Conservation (phyloP, 37 sponge, comb jelly and placozoan genomes). For the Oscarella lobularis region DNA sequence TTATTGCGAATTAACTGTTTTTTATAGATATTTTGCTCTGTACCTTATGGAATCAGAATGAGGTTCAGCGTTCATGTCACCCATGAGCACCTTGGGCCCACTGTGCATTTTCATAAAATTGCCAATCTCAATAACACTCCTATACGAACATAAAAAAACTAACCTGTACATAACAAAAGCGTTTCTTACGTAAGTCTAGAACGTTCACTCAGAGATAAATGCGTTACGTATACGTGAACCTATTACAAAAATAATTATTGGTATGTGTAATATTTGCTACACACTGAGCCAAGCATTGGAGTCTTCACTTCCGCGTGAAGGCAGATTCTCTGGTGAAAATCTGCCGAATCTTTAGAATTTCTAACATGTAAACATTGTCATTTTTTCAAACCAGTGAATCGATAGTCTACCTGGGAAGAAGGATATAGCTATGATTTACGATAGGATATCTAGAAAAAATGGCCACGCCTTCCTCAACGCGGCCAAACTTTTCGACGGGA, state of each 20-base stretch:
- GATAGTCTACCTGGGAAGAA: conserved; percentile 27
- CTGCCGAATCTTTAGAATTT: background rate
- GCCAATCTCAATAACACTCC: conserved; percentile 35
- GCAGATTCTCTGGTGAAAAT: conserved; percentile 55
- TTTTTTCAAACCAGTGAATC: background rate
- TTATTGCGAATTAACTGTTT: too few species aligned
- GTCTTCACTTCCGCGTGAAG: conserved; percentile 50
- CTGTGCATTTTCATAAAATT: conserved; percentile 18
- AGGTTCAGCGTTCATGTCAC: conserved; percentile 66
- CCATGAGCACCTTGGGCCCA: conserved; percentile 42
- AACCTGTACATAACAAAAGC: conserved; percentile 5
- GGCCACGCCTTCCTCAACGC: conserved; percentile 63
- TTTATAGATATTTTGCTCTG: background rate
- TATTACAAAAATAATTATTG: conserved; percentile 7
- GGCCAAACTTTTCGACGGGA: background rate
- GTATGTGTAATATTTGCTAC: background rate
- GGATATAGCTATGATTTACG: conserved; percentile 29
- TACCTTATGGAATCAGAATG: conserved; percentile 30
- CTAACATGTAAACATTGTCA: background rate
- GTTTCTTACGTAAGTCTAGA: conserved; percentile 22
- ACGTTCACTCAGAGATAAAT: conserved; percentile 50
- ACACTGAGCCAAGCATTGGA: conserved; percentile 9
- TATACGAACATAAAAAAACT: background rate
- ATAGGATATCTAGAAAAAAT: conserved; percentile 61
- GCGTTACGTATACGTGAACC: conserved; percentile 67